A percentile compares a stretch with the other conserved stretches of the same genome.
phyloP scores from a whole-genome alignment of 2,888 invertebrate species.

The Drosophila nigritarsus region DNA sequence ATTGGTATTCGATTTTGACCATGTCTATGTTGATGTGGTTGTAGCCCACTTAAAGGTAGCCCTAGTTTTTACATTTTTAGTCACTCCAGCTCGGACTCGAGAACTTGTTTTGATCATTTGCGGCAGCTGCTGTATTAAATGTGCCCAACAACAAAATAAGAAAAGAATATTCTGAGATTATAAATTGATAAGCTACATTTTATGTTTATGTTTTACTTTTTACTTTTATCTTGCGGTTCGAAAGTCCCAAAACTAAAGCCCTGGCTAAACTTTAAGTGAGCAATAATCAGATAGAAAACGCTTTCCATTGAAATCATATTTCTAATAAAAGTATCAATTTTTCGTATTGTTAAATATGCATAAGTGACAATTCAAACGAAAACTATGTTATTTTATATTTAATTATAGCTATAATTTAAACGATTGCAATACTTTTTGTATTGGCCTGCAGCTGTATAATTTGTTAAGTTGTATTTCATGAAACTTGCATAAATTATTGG shows the following conservation, averaged over 20 bases:
- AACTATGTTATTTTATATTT: slow-evolving; percentile 19
- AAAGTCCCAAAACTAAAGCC: slow-evolving; percentile 13
- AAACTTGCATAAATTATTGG: slow-evolving; percentile 18
- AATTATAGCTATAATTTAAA: slow-evolving; percentile 41
- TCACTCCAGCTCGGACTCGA: slow-evolving; percentile 20
- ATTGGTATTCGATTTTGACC: slow-evolving; percentile 66
- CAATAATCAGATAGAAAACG: slow-evolving; percentile 22
- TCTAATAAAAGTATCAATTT: slow-evolving; percentile 12
- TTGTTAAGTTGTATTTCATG: slow-evolving; percentile 11
- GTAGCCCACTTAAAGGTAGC: slow-evolving; percentile 45
- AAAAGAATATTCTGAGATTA: slow-evolving; percentile 42
- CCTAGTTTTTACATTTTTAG: slow-evolving; percentile 37
- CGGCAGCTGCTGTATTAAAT: slow-evolving; percentile 53
- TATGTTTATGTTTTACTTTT: slow-evolving; percentile 47
- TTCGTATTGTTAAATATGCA: background rate
- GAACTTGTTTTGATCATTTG: slow-evolving; percentile 66
- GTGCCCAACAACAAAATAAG: slow-evolving; percentile 13
- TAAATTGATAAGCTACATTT: slow-evolving; percentile 55
- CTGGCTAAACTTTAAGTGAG: slow-evolving; percentile 30
- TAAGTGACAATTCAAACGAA: background rate
- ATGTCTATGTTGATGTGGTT: slow-evolving; percentile 34
- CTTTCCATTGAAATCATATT: slow-evolving; percentile 31
- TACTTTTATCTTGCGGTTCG: background rate
- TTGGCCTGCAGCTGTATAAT: slow-evolving; percentile 41
- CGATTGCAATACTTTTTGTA: slow-evolving; percentile 18